phyloP scores from a whole-genome alignment of 2,888 invertebrate genomes.

The Spodoptera exigua region DNA sequence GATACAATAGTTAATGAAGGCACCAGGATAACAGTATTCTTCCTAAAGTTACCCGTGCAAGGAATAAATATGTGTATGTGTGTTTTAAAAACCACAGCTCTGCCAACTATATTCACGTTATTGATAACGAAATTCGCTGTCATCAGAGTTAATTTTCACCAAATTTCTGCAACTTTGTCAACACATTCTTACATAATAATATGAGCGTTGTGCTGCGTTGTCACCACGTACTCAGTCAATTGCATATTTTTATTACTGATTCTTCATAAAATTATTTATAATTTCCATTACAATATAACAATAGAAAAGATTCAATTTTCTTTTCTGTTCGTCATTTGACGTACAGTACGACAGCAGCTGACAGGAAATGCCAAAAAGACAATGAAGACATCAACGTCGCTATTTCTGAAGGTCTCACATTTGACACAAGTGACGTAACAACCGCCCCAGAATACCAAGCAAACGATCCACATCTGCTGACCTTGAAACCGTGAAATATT shows the following conservation, averaged over 20 bases:
- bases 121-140: conserved; percentile 17
- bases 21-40: conserved; percentile 10
- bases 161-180: neutral
- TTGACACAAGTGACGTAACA: conserved; percentile 18
- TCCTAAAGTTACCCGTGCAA: neutral
- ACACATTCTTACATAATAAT: neutral
- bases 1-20: neutral
- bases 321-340: too few relatives aligned
- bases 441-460: conserved; percentile 10
- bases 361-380: neutral
- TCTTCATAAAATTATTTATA: too few relatives aligned
- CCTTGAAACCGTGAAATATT: conserved; percentile 26
- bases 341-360: conserved; percentile 5
- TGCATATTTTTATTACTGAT: too few relatives aligned
- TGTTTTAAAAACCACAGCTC: conserved; percentile 9
- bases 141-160: conserved; percentile 7
- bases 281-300: too few relatives aligned
- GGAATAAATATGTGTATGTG: conserved; percentile 12
- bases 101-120: conserved; percentile 10
- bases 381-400: conserved; percentile 32
- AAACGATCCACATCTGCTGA: conserved; percentile 26
- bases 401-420: conserved; percentile 8
- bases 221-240: too few relatives aligned
- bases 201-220: too few relatives aligned
- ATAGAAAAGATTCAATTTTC: too few relatives aligned